Percentiles rank a stretch among this genome's conserved stretches.
Evolutionary conservation across 2,888 invertebrate species (phyloP).

Genomic region (Lutraria lutraria): DNA sequence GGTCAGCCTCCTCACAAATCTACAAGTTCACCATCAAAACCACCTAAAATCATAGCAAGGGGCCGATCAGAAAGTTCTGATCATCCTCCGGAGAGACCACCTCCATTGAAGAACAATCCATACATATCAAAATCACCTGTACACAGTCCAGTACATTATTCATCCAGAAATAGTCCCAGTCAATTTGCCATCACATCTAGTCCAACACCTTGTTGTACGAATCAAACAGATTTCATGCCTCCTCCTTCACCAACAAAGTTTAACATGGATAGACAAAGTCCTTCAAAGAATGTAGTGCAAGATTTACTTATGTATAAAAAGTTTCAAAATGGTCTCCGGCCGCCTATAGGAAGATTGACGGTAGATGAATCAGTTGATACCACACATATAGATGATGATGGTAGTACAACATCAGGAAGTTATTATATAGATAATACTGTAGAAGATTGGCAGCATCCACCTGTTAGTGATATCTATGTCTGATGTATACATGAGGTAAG

Average conservation of each 20-base stretch:
- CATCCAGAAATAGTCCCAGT: constrained; percentile 57
- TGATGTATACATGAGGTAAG: constrained; percentile 26
- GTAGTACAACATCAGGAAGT: constrained; percentile 67
- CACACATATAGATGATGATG: constrained; percentile 65
- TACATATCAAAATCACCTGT: constrained; percentile 64
- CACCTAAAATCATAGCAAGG: constrained; percentile 59
- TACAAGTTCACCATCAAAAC: constrained; percentile 41
- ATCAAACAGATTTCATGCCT: constrained; percentile 44
- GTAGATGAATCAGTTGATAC: constrained; percentile 69
- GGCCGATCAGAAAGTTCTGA: constrained; percentile 43
- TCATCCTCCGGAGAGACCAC: constrained; percentile 65
- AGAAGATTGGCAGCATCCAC: constrained; percentile 53
- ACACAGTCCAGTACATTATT: constrained; percentile 50
- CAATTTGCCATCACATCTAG: constrained; percentile 58
- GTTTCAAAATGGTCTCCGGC: constrained; percentile 66
- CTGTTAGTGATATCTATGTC: constrained; percentile 66
- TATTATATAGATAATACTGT: constrained; percentile 65
- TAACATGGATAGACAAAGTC: constrained; percentile 52
- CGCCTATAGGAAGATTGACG: constrained; percentile 47
- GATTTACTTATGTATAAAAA: constrained; percentile 71
- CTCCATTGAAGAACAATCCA: constrained; percentile 60
- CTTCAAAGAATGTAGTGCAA: constrained; percentile 67
- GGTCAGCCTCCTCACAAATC: constrained; percentile 64
- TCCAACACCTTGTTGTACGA: constrained; percentile 60
- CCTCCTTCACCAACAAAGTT: constrained; percentile 54